Conservation (phyloP, 2,888 invertebrate species). For the Agrotis puta region DNA sequence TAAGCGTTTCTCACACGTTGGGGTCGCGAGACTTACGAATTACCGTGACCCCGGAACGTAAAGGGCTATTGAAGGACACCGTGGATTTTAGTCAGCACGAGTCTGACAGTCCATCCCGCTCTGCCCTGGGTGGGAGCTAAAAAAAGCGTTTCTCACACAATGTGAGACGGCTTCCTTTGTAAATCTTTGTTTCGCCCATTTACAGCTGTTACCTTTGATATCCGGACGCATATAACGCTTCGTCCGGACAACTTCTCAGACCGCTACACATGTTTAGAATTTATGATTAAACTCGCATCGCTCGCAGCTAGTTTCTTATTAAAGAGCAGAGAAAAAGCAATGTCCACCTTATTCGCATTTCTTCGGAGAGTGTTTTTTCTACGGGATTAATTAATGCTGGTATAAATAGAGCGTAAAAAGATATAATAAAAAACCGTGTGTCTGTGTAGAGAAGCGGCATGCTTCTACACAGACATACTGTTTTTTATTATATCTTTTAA, state of each 20-base stretch:
- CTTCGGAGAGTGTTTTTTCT: not conserved
- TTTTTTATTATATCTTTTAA: not conserved
- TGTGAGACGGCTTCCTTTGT: constrained; percentile 11
- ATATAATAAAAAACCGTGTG: no score
- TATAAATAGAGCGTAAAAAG: not conserved
- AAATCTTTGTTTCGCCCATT: constrained; percentile 8
- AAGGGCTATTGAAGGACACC: no score
- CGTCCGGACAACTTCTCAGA: constrained; percentile 37
- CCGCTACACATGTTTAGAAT: constrained; percentile 45
- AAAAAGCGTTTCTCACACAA: not conserved
- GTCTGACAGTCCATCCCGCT: no score
- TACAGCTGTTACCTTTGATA: constrained; percentile 37
- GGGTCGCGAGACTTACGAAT: no score
- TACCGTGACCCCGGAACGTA: no score
- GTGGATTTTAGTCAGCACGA: no score
- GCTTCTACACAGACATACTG: not conserved
- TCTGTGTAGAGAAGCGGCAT: no score
- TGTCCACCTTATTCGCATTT: not conserved
- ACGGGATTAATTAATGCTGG: not conserved
- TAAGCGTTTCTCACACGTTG: not conserved
- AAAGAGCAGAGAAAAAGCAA: not conserved
- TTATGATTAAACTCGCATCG: constrained; percentile 33
- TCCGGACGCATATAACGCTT: constrained; percentile 20
- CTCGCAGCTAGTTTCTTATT: not conserved
- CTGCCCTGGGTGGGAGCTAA: no score